These are phyloP conservation scores for Seladonia tumulorum DNA, from an alignment of 2,888 invertebrate genomes.

Conservation along the genomic window DNA sequence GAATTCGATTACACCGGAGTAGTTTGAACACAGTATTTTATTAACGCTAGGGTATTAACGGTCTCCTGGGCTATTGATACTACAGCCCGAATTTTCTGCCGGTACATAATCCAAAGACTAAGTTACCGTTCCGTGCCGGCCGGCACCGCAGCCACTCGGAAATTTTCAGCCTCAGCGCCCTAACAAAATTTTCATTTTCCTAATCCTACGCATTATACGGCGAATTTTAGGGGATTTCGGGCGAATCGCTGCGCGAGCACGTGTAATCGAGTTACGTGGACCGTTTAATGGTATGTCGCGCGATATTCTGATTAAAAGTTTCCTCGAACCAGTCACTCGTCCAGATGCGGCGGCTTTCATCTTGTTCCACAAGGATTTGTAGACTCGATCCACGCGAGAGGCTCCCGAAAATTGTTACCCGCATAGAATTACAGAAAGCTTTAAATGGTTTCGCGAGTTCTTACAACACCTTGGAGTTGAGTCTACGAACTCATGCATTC, in stretches of 20 bases:
- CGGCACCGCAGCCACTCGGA: neutral
- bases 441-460: neutral
- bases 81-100: conserved; percentile 20
- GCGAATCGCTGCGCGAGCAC: neutral
- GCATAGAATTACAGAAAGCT: neutral
- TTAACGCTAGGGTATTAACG: conserved; percentile 49
- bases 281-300: neutral
- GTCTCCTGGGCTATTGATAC: conserved; percentile 33
- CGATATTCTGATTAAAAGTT: conserved; percentile 45
- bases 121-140: neutral
- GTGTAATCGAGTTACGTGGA: conserved; percentile 29
- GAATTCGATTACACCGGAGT: conserved; percentile 41
- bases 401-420: neutral
- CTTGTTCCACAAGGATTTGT: neutral
- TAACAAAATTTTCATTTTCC: conserved; percentile 46
- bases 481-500: too few relatives aligned
- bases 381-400: neutral
- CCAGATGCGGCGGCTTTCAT: neutral
- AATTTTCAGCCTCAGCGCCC: conserved; percentile 4
- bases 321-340: neutral
- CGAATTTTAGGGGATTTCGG: conserved; percentile 27
- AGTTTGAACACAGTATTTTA: conserved; percentile 39
- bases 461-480: too few relatives aligned
- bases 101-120: neutral
- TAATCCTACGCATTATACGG: conserved; percentile 26